Percentiles rank a stretch among this genome's conserved stretches.
These are phyloP conservation scores for Falco punctatus DNA, from an alignment of 2,113 vertebrate species.

Conservation along the genomic window DNA sequence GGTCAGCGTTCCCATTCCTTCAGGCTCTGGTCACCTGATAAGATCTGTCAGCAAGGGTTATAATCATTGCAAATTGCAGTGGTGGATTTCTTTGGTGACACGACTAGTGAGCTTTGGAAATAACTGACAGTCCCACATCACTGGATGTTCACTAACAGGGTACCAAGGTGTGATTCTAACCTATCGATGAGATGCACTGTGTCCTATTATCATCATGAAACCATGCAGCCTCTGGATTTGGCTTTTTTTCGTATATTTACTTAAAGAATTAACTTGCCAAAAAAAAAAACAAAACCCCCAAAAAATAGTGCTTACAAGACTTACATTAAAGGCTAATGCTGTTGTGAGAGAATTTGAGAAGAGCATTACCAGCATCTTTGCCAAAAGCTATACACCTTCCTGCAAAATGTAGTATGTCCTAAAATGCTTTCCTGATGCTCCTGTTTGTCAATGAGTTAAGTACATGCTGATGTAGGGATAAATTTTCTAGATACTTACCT, in stretches of 20 bases:
- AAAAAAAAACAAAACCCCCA: background rate
- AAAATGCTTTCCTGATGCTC: conserved; percentile 3
- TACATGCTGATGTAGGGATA: conserved; percentile 22
- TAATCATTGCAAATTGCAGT: background rate
- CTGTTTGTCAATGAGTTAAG: conserved; percentile 25
- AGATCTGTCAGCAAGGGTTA: background rate
- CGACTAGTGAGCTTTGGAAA: background rate
- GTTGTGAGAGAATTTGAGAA: background rate
- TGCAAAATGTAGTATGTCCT: background rate
- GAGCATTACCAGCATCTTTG: background rate
- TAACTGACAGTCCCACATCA: background rate
- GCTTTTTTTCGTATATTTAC: background rate
- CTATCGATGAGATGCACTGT: background rate
- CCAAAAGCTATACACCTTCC: background rate
- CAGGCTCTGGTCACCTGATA: background rate
- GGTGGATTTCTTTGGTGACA: background rate
- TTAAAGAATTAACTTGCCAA: background rate
- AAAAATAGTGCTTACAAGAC: background rate
- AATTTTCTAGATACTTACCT: conserved; percentile 2
- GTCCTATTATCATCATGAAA: background rate
- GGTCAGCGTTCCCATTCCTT: background rate
- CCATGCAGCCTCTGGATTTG: background rate
- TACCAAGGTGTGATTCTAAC: background rate
- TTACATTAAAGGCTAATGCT: background rate
- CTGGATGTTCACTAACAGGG: background rate